Conservation (phyloP, 2,113 vertebrate genomes). For the Macroglossus sobrinus region DNA sequence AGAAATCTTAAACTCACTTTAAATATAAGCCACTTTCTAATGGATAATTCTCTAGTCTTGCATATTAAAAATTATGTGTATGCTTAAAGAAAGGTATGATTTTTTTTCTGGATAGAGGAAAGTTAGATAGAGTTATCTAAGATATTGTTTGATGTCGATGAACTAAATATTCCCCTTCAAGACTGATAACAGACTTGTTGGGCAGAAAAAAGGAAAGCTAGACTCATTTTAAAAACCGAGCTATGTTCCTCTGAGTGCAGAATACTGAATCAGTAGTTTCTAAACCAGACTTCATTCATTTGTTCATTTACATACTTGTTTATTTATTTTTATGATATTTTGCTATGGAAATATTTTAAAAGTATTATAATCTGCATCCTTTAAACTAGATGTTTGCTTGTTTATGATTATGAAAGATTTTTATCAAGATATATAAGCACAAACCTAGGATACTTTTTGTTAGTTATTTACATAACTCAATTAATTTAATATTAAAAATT, state of each 20-base stretch:
- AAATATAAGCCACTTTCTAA: not conserved
- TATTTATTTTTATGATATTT: constrained; percentile 55
- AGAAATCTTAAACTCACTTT: not conserved
- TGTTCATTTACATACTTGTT: constrained; percentile 44
- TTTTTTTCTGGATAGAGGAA: not conserved
- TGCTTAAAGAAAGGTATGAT: not conserved
- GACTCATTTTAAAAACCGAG: constrained; percentile 29
- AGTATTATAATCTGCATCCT: not conserved
- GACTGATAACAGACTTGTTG: constrained; percentile 1
- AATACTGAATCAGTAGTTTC: constrained; percentile 16
- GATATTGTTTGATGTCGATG: not conserved
- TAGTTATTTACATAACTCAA: constrained; percentile 36
- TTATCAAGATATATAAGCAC: constrained; percentile 28
- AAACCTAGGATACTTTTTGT: constrained; percentile 29
- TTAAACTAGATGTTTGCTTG: constrained; percentile 45
- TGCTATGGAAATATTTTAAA: constrained; percentile 49
- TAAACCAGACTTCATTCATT: not conserved
- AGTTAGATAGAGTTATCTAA: not conserved
- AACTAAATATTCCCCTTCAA: constrained; percentile 40
- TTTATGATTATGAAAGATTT: constrained; percentile 60
- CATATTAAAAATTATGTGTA: not conserved
- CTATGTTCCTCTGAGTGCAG: not conserved
- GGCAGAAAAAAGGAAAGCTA: not conserved
- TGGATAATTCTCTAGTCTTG: not conserved
- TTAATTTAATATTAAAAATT: constrained; percentile 42